Evolutionary conservation across 2,888 invertebrate species (phyloP).

Genomic region (Chymomyza amoena): DNA sequence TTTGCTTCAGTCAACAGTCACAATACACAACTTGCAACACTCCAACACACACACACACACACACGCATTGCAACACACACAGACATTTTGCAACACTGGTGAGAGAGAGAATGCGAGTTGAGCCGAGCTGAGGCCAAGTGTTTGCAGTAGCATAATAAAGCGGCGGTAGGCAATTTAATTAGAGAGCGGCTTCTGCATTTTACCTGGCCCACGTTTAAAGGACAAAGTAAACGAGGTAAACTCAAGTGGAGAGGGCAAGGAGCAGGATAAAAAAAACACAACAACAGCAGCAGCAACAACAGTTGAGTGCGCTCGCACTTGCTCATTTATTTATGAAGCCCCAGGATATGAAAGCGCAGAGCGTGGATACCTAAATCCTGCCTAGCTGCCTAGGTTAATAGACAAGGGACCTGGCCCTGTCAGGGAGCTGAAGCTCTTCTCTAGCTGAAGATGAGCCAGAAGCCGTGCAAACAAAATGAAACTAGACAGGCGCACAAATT

Average conservation of each 20-base stretch:
- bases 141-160: constrained; percentile 55
- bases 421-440: not conserved
- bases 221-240: constrained; percentile 57
- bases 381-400: not conserved
- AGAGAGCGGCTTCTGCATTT: constrained; percentile 35
- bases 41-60: not conserved
- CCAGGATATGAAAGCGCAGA: constrained; percentile 41
- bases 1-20: constrained; percentile 55
- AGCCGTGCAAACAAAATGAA: not conserved
- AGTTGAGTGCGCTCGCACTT: constrained; percentile 42
- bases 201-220: constrained; percentile 40
- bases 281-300: not conserved
- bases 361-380: not conserved
- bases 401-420: not conserved
- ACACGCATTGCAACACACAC: not conserved
- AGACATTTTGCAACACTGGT: not conserved
- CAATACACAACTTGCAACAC: not conserved
- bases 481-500: not conserved
- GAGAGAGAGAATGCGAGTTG: not conserved
- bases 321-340: constrained; percentile 67
- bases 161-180: constrained; percentile 58
- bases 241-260: constrained; percentile 5
- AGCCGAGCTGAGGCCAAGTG: constrained; percentile 16
- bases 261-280: constrained; percentile 16
- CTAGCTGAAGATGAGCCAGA: not conserved